Base-by-base conservation (phyloP, 2,797 vertebrate species). In the Phataginus tricuspis region DNA sequence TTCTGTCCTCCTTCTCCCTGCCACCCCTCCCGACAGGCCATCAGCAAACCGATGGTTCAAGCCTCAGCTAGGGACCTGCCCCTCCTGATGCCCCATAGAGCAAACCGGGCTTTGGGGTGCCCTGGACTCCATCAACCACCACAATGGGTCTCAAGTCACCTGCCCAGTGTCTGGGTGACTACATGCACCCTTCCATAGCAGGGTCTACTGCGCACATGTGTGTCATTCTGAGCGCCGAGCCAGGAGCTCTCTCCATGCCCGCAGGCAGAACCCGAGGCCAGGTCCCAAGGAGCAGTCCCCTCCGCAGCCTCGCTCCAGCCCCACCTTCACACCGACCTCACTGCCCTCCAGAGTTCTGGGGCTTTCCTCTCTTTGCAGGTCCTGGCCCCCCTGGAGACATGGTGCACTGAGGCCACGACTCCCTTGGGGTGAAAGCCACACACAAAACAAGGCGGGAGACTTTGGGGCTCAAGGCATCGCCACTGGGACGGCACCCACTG, bases 401-500 rank as follows among this genome's bases (percentile, higher is more conserved):
- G 8, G 34, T 14, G 23, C 45, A 5, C 31, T 15, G 19, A 39
- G 34, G 31, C 21, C 37, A 23, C 25, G 49, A 31, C 34, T 59
- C 51, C 39, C 66, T 51, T 7, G 14, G 49, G 53, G 77, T 0
- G 25, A 42, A 85, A 2, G 14, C 61, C 7, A 25, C 5, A 57
- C 37, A 29, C 31, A 23, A 27, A 29, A 16, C 27, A 4, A 2
- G 49, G 19, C 37, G 6, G 31, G 77, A 2, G 3, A 31, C 10
- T 21, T 16, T 37, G 39, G 57, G 0, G 23, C 19, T 21, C 5
- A 12, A 5, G 5, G 27, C 16, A 21, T 15, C 21, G n/a, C 19
- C 13, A 5, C 72, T 37, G 25, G 45, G 34, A 53, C 45, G 4
- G 55, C 31, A 14, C 0, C 6, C 6, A 34, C 2, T 10, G 0